These are phyloP conservation scores for Cheirogaleus medius DNA, from an alignment of 2,113 vertebrate species.

Conservation along the genomic window DNA sequence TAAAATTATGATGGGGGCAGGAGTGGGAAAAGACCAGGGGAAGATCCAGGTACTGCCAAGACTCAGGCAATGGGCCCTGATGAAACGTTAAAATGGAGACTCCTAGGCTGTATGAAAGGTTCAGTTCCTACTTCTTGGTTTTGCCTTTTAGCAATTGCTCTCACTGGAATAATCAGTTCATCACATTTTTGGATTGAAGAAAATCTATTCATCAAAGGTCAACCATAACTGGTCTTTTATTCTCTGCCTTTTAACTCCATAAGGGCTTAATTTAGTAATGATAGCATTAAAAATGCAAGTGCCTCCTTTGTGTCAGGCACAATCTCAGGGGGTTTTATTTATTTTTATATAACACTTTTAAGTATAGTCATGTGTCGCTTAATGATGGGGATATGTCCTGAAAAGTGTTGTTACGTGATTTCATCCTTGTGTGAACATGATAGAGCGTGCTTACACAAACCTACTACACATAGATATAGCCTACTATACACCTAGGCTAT, in stretches of 20 bases:
- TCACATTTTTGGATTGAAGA: background rate
- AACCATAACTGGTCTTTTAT: constrained; percentile 5
- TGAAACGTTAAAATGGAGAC: background rate
- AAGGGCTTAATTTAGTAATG: background rate
- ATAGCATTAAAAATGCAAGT: background rate
- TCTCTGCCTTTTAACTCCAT: constrained; percentile 35
- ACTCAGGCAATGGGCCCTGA: background rate
- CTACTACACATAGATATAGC: background rate
- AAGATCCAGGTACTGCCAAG: background rate
- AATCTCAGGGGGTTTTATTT: background rate
- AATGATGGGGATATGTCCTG: background rate
- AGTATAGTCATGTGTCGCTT: background rate
- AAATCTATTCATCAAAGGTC: constrained; percentile 43
- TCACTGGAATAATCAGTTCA: background rate
- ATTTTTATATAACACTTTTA: constrained; percentile 7
- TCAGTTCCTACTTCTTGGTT: background rate
- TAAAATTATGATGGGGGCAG: background rate
- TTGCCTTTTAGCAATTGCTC: constrained; percentile 9
- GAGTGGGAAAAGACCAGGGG: background rate
- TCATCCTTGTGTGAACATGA: background rate
- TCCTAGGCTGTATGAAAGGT: background rate
- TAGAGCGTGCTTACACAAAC: background rate
- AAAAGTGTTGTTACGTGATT: background rate
- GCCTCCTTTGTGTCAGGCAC: background rate
- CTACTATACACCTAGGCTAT: background rate